These are phyloP conservation scores for Oryzias curvinotus DNA, from an alignment of 2,113 vertebrate genomes.

Conservation along the genomic window DNA sequence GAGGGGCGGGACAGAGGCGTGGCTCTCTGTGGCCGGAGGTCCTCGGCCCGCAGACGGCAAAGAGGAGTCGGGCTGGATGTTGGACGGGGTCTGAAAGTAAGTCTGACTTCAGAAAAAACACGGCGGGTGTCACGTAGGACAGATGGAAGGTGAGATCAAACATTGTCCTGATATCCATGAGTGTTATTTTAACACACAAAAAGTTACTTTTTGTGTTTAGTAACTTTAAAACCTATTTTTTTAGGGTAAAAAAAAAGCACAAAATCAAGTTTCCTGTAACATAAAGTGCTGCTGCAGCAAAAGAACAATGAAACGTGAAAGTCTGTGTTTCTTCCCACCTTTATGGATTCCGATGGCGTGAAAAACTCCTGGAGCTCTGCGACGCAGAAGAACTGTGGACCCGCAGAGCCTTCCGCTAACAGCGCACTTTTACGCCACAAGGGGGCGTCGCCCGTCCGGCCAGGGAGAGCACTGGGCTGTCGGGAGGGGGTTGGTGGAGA, in stretches of 20 bases:
- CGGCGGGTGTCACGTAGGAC: background rate
- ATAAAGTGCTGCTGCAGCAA: too few relatives aligned
- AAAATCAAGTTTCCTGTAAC: too few relatives aligned
- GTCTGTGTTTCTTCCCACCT: conserved; percentile 63
- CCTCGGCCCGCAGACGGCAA: conserved; percentile 12
- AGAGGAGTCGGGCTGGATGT: conserved; percentile 13
- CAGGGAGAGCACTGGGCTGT: conserved; percentile 75
- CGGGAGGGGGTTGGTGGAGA: conserved; percentile 78
- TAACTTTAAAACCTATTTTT: too few relatives aligned
- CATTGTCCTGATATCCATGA: background rate
- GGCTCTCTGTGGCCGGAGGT: conserved; percentile 4
- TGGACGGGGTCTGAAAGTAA: conserved; percentile 29
- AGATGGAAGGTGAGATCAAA: background rate
- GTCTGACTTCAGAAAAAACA: background rate
- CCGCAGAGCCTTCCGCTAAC: conserved; percentile 33
- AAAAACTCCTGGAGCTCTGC: conserved; percentile 76
- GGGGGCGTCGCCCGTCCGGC: conserved; percentile 55
- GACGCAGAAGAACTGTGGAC: conserved; percentile 74
- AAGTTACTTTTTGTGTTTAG: too few relatives aligned
- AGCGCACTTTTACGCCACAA: conserved; percentile 88
- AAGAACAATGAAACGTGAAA: background rate
- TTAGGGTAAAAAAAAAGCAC: too few relatives aligned
- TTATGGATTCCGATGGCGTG: conserved; percentile 48
- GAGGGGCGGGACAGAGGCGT: conserved; percentile 2
- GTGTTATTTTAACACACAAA: background rate